Evolutionary conservation across 2,888 invertebrate species (phyloP).

Genomic region (Anoplius nigerrimus): DNA sequence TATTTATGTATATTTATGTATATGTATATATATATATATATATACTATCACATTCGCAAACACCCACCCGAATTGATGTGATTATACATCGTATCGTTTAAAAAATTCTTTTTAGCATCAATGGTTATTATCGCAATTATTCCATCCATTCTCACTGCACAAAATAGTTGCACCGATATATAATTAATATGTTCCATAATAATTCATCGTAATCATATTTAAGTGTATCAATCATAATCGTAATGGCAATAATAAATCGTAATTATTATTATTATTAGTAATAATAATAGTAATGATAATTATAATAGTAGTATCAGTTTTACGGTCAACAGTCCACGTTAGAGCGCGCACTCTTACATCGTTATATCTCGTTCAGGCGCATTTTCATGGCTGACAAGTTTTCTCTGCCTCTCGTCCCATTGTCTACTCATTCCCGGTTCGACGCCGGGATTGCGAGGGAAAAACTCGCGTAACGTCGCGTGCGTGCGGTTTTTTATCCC

Average conservation of each 20-base stretch:
- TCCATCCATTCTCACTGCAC: slow-evolving; percentile 46
- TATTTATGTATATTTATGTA: neutral
- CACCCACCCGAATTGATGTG: slow-evolving; percentile 29
- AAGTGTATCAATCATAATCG: slow-evolving; percentile 40
- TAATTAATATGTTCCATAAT: slow-evolving; percentile 18
- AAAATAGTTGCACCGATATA: slow-evolving; percentile 53
- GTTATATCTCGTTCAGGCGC: slow-evolving; percentile 6
- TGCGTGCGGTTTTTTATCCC: slow-evolving; percentile 9
- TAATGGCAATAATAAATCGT: slow-evolving; percentile 21
- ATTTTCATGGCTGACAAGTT: neutral
- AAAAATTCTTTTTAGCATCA: slow-evolving; percentile 46
- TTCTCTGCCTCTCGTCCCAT: neutral
- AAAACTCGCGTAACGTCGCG: neutral
- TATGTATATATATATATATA: slow-evolving; percentile 28
- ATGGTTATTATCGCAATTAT: slow-evolving; percentile 23
- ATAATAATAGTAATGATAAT: slow-evolving; percentile 39
- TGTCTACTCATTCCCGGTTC: neutral
- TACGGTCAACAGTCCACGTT: slow-evolving; percentile 38
- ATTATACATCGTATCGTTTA: slow-evolving; percentile 47
- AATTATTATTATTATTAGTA: neutral
- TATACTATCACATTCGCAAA: slow-evolving; percentile 36
- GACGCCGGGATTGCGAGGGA: neutral
- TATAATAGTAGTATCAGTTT: slow-evolving; percentile 48
- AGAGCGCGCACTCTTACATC: slow-evolving; percentile 1
- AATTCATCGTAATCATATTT: slow-evolving; percentile 40